These are phyloP conservation scores for Pseudolycoriella hygida DNA, from an alignment of 2,888 invertebrate species.

Conservation along the genomic window DNA sequence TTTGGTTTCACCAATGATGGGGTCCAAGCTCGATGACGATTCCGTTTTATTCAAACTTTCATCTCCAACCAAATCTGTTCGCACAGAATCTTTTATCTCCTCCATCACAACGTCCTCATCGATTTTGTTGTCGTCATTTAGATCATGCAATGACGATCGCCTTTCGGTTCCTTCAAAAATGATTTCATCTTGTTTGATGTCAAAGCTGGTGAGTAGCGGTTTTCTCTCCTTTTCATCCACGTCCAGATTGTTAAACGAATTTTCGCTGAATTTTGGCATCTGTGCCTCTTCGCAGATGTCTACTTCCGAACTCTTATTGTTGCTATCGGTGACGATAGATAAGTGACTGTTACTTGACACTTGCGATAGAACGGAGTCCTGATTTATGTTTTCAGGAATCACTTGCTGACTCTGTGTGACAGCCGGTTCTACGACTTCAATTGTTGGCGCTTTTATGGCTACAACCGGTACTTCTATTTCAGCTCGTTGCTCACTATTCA, in stretches of 20 bases:
- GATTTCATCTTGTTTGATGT: conserved; percentile 27
- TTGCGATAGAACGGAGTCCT: conserved; percentile 42
- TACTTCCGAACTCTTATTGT: conserved; percentile 25
- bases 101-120: conserved; percentile 7
- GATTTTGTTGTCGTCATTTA: conserved; percentile 7
- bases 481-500: conserved; percentile 5
- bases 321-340: conserved; percentile 34
- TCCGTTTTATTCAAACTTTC: background rate
- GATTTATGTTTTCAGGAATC: conserved; percentile 29
- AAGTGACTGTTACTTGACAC: conserved; percentile 41
- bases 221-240: conserved; percentile 8
- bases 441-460: conserved; percentile 24
- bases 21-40: background rate
- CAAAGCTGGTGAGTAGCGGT: conserved; percentile 14
- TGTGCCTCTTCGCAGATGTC: conserved; percentile 28
- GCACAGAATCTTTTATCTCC: conserved; percentile 1
- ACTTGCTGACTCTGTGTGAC: conserved; percentile 11
- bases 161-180: conserved; percentile 22
- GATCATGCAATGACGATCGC: conserved; percentile 9
- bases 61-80: background rate
- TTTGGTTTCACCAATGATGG: background rate
- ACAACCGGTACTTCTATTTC: conserved; percentile 9
- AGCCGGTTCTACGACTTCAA: conserved; percentile 15
- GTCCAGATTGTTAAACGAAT: conserved; percentile 16
- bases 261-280: conserved; percentile 28